Base-by-base conservation (phyloP, 2,888 invertebrate species). In the Caprella mutica region DNA sequence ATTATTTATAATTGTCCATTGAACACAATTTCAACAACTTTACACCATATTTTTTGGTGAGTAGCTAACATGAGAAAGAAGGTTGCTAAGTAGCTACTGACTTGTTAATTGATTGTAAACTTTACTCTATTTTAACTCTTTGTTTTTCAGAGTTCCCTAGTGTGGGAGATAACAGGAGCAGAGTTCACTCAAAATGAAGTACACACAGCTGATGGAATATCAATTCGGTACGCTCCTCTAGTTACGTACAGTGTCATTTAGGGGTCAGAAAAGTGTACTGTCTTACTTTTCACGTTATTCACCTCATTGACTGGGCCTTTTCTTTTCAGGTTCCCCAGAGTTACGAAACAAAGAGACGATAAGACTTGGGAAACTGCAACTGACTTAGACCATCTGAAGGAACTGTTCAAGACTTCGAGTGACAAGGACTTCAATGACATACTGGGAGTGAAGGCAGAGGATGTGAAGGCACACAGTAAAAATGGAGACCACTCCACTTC, bases 121-220 rank as follows among this genome's bases (percentile, higher is more conserved):
- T n/a, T n/a, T n/a, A n/a, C n/a, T n/a, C n/a, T n/a, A n/a, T n/a
- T n/a, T n/a, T n/a, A n/a, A n/a, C n/a, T n/a, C 30, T 27, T 5
- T 23, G 5, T n/a, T 30, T 2, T 24, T 5, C 51, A 63, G 59
- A 50, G 80, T 26, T 86, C 88, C 71, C 93, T 91, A 0, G 86
- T 96, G 8, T 94, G 94, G 93, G 93, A 94, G 76, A 89, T 94
- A 58, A 88, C 90, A 1, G 90, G 84, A 8, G 79, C 79, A 1
- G 79, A 80, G 68, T 78, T 79, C 68, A 75, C 75, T 12, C 72
- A 74, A 60, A 72, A 77, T 21, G 75, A 76, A 56, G 79, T 85
- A 5, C 94, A 96, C 70, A 93, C 93, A 1, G 93, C 93, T 0
- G 83, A 85, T 68, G 91, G 93, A 2, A 92, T 96, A 68, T 93